Percentiles rank a stretch among this genome's conserved stretches.
Conservation (phyloP, 2,113 vertebrate genomes). For the Thamnophis sirtalis region DNA sequence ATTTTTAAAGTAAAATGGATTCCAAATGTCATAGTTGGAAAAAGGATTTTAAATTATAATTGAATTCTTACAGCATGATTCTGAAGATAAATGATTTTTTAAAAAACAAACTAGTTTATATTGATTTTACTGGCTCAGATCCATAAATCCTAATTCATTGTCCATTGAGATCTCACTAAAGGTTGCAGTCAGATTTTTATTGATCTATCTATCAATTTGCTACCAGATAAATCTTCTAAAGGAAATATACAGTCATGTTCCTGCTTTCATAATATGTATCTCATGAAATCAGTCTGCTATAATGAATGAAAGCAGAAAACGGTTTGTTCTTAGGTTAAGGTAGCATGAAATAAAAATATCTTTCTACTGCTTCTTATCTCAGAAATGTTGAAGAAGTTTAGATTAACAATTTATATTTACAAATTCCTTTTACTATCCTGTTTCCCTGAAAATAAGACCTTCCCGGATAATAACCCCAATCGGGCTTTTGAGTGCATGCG, state of each 20-base stretch:
- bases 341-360: neutral
- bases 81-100: neutral
- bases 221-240: neutral
- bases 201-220: neutral
- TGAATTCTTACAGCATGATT: neutral
- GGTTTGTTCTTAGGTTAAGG: neutral
- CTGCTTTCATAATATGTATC: neutral
- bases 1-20: neutral
- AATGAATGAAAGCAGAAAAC: neutral
- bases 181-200: neutral
- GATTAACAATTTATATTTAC: neutral
- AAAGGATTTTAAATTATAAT: conserved; percentile 4
- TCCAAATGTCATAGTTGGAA: neutral
- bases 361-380: neutral
- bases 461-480: too few species aligned
- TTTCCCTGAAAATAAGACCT: too few species aligned
- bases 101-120: neutral
- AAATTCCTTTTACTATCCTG: neutral
- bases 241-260: neutral
- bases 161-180: neutral
- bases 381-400: neutral
- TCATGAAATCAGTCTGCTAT: neutral
- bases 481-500: too few species aligned
- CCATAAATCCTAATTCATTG: neutral
- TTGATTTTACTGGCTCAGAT: neutral